Conservation (phyloP, 2,888 invertebrate species). For the Tortricodes alternella region DNA sequence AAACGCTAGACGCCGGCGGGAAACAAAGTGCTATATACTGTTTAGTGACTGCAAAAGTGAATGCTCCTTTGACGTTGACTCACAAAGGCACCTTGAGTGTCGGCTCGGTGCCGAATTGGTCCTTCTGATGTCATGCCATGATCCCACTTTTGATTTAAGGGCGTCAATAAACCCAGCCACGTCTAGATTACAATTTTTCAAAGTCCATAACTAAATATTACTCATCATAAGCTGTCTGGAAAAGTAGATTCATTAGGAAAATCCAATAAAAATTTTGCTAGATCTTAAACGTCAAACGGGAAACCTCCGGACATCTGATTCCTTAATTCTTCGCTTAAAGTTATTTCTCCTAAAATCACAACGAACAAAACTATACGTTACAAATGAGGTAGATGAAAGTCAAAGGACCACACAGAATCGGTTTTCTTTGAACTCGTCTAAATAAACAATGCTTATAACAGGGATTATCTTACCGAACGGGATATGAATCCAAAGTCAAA, state of each 20-base stretch:
- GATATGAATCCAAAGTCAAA: conserved; percentile 13
- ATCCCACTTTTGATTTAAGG: too few species aligned
- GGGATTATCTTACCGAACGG: conserved; percentile 10
- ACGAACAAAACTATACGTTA: background rate
- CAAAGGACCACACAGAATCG: conserved; percentile 16
- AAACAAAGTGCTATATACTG: conserved; percentile 17
- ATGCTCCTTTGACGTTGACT: conserved; percentile 11
- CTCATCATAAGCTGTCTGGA: too few species aligned
- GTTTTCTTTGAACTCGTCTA: conserved; percentile 26
- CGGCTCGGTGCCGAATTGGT: conserved; percentile 5
- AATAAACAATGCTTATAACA: conserved; percentile 27
- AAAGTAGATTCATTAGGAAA: too few species aligned
- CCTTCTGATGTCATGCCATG: conserved; percentile 6
- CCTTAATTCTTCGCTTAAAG: too few species aligned
- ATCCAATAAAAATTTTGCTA: too few species aligned
- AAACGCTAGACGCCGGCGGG: conserved; percentile 22
- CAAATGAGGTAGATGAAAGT: conserved; percentile 2
- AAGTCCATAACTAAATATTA: too few species aligned
- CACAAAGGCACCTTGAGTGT: conserved; percentile 14
- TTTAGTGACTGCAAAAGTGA: conserved; percentile 22
- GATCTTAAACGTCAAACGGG: too few species aligned
- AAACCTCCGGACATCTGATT: too few species aligned
- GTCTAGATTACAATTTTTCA: too few species aligned
- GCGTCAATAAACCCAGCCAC: too few species aligned
- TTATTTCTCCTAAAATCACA: too few species aligned